Conservation (phyloP, 2,113 vertebrate species). For the Dromaius novaehollandiae region DNA sequence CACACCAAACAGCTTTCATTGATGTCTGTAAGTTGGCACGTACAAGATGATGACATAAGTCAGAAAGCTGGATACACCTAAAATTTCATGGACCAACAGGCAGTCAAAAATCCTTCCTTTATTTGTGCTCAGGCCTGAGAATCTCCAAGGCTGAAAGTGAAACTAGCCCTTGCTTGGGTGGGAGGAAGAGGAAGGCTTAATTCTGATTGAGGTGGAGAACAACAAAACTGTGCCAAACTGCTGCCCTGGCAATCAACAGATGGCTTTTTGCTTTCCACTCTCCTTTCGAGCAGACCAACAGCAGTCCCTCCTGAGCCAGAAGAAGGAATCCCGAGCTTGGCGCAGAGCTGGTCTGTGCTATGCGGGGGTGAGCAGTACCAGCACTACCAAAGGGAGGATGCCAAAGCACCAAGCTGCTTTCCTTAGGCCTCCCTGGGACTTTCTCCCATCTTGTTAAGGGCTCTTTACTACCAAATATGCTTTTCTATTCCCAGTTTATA, state of each 20-base stretch:
- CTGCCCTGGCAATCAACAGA: background rate
- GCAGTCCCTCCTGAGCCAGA: no score
- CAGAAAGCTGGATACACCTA: background rate
- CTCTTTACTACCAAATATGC: background rate
- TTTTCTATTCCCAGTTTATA: background rate
- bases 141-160: background rate
- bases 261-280: background rate
- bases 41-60: background rate
- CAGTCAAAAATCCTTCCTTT: background rate
- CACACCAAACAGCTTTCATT: background rate
- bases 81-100: background rate
- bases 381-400: background rate
- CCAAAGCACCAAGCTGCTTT: background rate
- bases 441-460: background rate
- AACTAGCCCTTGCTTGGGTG: background rate
- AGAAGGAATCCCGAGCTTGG: fast-evolving
- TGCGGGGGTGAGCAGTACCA: fast-evolving
- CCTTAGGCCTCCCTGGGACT: background rate
- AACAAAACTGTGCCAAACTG: background rate
- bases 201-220: fast-evolving
- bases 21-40: no score
- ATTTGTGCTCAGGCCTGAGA: background rate
- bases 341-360: background rate
- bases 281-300: background rate
- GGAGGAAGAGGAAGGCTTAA: background rate